Conservation (phyloP, 2,888 invertebrate species). For the Lasius platythorax region DNA sequence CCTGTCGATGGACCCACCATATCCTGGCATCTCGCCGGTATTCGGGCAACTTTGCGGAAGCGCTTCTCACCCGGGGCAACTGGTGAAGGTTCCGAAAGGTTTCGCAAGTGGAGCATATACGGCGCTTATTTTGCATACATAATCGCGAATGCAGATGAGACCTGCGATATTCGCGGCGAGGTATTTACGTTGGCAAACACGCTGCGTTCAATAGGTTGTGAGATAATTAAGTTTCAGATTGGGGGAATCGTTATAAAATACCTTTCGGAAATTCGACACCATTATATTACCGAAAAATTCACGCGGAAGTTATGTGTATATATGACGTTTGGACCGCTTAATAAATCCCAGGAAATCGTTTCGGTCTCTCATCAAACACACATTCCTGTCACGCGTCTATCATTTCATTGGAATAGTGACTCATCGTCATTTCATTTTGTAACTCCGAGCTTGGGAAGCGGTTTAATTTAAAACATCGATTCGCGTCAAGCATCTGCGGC, state of each 20-base stretch:
- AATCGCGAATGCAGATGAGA: slow-evolving; percentile 11
- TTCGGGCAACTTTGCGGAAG: slow-evolving; percentile 27
- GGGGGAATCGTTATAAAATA: neutral
- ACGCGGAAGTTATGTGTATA: neutral
- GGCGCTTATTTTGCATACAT: neutral
- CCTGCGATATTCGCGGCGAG: neutral
- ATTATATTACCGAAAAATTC: neutral
- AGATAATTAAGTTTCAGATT: neutral
- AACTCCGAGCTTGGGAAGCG: neutral
- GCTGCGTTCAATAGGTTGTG: neutral
- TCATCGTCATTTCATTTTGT: slow-evolving; percentile 14
- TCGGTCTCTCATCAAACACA: neutral
- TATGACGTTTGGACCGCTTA: neutral
- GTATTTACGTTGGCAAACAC: neutral
- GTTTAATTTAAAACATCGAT: slow-evolving; percentile 28
- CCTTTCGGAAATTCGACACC: neutral
- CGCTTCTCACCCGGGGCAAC: neutral
- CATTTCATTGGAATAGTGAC: slow-evolving; percentile 12
- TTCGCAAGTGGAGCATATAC: neutral
- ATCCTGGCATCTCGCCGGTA: slow-evolving; percentile 4
- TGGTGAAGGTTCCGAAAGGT: neutral
- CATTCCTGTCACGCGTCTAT: neutral
- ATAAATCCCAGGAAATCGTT: slow-evolving; percentile 19
- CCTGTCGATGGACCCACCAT: neutral
- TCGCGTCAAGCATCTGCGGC: neutral